These are phyloP conservation scores for Aramus guarauna DNA, from an alignment of 2,113 vertebrate genomes.

Conservation along the genomic window DNA sequence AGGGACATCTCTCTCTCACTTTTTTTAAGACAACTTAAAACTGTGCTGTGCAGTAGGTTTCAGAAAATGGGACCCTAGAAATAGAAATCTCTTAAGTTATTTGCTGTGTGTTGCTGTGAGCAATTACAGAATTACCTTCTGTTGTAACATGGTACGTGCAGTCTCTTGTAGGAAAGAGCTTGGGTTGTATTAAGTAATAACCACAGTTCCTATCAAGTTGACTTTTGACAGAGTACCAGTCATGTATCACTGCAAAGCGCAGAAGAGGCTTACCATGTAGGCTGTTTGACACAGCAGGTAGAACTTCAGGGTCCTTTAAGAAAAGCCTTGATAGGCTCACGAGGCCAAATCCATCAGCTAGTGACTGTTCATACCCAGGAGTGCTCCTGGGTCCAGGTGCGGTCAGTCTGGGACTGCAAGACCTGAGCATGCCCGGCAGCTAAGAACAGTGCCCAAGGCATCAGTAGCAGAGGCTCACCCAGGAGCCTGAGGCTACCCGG, in stretches of 20 bases:
- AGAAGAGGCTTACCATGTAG: neutral
- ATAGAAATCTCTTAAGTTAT: neutral
- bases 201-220: neutral
- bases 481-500: rapidly evolving
- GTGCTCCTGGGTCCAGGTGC: neutral
- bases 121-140: neutral
- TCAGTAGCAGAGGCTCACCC: neutral
- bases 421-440: rapidly evolving
- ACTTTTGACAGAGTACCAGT: neutral
- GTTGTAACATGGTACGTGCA: neutral
- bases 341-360: neutral
- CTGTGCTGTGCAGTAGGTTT: neutral
- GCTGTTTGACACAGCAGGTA: neutral
- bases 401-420: neutral
- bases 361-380: neutral
- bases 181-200: neutral
- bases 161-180: neutral
- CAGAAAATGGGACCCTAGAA: neutral
- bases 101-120: neutral
- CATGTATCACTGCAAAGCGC: neutral
- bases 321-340: neutral
- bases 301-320: neutral
- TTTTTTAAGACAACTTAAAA: neutral
- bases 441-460: neutral
- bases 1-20: neutral